Base-by-base conservation (phyloP, 1,140 invertebrate species). In the Polyergus mexicanus region DNA sequence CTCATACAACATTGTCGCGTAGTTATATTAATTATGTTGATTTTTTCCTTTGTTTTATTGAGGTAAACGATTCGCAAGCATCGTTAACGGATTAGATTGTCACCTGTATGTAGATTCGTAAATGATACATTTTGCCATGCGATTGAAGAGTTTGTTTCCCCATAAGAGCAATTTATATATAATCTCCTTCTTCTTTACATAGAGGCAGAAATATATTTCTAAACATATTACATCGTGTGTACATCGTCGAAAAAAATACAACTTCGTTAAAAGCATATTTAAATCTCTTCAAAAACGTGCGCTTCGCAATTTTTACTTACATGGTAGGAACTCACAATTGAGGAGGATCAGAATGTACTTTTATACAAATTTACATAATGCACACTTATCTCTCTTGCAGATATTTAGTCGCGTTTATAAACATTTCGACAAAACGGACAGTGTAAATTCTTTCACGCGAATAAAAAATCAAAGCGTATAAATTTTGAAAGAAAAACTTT, bases 1-100 rank as follows among this genome's bases (percentile, higher is more conserved):
- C 19, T 74, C n/a, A 8, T 28, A 74, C 38, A 25, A 76, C 6
- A 76, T 76, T 19, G 38, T 62, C 68, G 5, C 68, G 5, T 22
- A 66, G 1, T 28, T 28, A 32, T 32, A 32, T 47, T 25, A 32
- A 4, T 51, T 28, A 65, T 4, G 2, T 38, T 60, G 19, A 19
- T 19, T 58, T 19, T 68, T 56, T 58, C n/a, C 44, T n/a, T 41
- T 38, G 38, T 47, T 89, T 86, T 81, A 86, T 88, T 88, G 13
- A 86, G 51, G 58, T 83, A 86, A 76, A 69, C 69, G 75, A 81
- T 80, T 78, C 35, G n/a, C 25, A 1, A 62, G 58, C 22, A 66
- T 35, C 68, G 32, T 77, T 72, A 81, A 72, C 65, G 44, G 22
- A 35, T 69, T 22, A 56, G 65, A 81, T 41, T 71, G 65, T 81